Evolutionary conservation across 1,140 invertebrate genomes (phyloP).

Genomic region (Aphis craccivora): DNA sequence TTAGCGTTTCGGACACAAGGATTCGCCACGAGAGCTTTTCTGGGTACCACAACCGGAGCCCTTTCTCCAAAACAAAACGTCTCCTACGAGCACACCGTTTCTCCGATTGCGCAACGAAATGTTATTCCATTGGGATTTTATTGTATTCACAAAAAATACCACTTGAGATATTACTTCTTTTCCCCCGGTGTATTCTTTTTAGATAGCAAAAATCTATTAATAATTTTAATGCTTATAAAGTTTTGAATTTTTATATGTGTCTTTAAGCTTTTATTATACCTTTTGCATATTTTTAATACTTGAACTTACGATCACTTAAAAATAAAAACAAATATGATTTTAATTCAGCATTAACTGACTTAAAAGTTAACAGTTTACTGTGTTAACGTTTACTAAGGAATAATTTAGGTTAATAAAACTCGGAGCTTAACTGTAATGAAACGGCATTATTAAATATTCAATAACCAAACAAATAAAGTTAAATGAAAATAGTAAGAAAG

Average conservation of each 20-base stretch:
- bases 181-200: conserved; percentile 24
- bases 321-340: background rate
- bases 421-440: background rate
- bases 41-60: conserved; percentile 15
- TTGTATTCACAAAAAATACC: conserved; percentile 37
- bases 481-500: background rate
- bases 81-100: conserved; percentile 44
- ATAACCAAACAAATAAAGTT: conserved; percentile 15
- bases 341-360: background rate
- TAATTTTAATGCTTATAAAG: conserved; percentile 40
- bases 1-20: conserved; percentile 57
- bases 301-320: conserved; percentile 3
- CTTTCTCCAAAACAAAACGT: conserved; percentile 56
- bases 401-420: background rate
- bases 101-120: conserved; percentile 49
- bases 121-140: conserved; percentile 51
- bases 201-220: conserved; percentile 2
- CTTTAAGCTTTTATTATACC: background rate
- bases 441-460: conserved; percentile 3
- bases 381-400: background rate
- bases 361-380: background rate
- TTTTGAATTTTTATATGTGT: background rate
- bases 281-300: background rate
- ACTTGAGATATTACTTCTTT: conserved; percentile 55
- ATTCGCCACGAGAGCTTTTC: conserved; percentile 54